phyloP scores from a whole-genome alignment of 2,888 invertebrate species.

The Incurvaria masculella region DNA sequence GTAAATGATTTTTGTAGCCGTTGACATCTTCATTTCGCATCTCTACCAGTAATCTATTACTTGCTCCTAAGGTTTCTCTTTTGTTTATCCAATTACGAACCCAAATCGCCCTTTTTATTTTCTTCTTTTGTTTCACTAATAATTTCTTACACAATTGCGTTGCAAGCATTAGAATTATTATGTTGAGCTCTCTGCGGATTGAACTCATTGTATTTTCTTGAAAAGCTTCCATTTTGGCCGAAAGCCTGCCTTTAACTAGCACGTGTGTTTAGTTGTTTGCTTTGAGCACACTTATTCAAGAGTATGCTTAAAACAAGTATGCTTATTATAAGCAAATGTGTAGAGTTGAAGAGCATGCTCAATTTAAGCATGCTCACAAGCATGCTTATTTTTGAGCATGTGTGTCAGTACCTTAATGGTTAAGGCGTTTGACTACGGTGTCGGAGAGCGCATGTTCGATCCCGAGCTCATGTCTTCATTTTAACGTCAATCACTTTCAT shows the following conservation, averaged over 20 bases:
- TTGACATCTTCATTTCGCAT: slow-evolving; percentile 1
- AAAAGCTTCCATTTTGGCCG: not conserved
- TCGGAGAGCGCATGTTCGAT: no score
- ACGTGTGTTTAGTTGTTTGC: not conserved
- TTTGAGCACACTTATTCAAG: slow-evolving; percentile 1
- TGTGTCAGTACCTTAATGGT: no score
- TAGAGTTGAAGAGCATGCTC: slow-evolving; percentile 1
- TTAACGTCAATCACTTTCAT: no score
- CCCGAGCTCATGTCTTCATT: no score
- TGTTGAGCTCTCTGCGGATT: no score
- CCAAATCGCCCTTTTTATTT: slow-evolving; percentile 8
- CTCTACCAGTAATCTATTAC: slow-evolving; percentile 7
- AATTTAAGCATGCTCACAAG: not conserved
- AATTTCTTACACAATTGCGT: no score
- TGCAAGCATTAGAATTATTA: no score
- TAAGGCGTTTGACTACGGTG: no score
- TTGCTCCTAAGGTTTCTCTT: slow-evolving; percentile 9
- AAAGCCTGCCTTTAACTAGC: not conserved
- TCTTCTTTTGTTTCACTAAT: no score
- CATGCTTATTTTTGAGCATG: no score
- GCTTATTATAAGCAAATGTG: slow-evolving; percentile 1
- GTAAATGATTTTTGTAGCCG: slow-evolving; percentile 3
- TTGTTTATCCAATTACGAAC: slow-evolving; percentile 8
- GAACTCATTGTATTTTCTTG: not conserved
- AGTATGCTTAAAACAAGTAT: slow-evolving; percentile 1